phyloP scores from a whole-genome alignment of 2,797 vertebrate genomes.

The Hippopotamyrus pictus region DNA sequence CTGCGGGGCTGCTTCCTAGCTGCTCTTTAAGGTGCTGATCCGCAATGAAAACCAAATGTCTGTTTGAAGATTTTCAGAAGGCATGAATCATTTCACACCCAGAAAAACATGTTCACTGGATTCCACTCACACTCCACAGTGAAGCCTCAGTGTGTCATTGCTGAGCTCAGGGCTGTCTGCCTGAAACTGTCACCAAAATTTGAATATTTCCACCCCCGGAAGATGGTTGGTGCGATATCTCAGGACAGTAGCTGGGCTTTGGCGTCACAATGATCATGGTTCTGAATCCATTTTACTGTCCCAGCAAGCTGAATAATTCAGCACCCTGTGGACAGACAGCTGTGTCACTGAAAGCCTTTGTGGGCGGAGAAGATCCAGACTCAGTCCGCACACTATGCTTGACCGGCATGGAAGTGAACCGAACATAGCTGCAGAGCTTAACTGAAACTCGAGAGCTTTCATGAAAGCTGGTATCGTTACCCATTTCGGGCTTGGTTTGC shows the following conservation, averaged over 20 bases:
- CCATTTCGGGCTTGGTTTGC: background rate
- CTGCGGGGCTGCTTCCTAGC: background rate
- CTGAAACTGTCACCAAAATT: background rate
- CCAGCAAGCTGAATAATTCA: slow-evolving; percentile 13
- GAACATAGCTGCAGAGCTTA: background rate
- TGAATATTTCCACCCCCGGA: background rate
- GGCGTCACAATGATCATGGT: background rate
- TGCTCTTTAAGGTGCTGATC: background rate
- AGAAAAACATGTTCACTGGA: background rate
- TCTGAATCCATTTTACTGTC: background rate
- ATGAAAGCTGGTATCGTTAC: background rate
- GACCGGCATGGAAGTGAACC: background rate
- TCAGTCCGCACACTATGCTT: background rate
- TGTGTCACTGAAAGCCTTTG: background rate
- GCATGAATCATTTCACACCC: background rate
- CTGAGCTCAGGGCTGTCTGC: background rate
- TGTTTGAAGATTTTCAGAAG: background rate
- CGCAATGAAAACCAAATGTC: background rate
- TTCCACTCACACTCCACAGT: background rate
- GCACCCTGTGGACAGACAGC: background rate
- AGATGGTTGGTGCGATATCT: background rate
- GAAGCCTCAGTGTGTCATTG: background rate
- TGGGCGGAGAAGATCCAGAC: background rate
- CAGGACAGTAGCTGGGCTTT: background rate
- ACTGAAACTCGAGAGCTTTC: background rate